Conservation (phyloP, 2,797 vertebrate species). For the Sarcoramphus papa region DNA sequence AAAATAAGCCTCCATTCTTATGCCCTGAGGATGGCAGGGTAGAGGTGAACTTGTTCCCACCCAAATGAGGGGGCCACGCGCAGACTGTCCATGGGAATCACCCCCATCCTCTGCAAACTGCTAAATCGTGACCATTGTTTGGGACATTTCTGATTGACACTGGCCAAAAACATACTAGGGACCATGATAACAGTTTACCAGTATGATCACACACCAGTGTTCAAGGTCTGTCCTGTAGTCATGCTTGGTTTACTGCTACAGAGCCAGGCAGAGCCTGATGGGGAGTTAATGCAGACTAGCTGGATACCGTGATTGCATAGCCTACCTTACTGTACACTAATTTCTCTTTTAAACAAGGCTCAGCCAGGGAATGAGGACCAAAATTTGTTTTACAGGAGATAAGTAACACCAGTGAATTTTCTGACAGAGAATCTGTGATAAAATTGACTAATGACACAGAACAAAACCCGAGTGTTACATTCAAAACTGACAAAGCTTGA, state of each 20-base stretch:
- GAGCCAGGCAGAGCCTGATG: neutral
- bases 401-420: neutral
- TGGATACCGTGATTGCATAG: neutral
- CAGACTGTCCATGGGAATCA: neutral
- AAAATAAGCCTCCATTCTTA: neutral
- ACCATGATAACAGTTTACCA: neutral
- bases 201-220: neutral
- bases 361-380: neutral
- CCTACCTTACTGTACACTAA: neutral
- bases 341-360: neutral
- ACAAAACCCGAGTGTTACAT: slow-evolving; percentile 8
- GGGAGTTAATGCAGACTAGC: neutral
- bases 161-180: neutral
- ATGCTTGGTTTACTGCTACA: neutral
- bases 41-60: neutral
- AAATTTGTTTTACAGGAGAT: neutral
- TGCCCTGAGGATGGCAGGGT: neutral
- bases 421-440: neutral
- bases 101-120: neutral
- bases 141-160: neutral
- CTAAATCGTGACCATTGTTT: neutral
- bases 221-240: neutral
- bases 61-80: rapidly evolving
- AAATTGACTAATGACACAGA: slow-evolving; percentile 23
- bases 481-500: slow-evolving; percentile 35